phyloP scores from a whole-genome alignment of 2,888 invertebrate genomes.

The Drosophila tanythrix region DNA sequence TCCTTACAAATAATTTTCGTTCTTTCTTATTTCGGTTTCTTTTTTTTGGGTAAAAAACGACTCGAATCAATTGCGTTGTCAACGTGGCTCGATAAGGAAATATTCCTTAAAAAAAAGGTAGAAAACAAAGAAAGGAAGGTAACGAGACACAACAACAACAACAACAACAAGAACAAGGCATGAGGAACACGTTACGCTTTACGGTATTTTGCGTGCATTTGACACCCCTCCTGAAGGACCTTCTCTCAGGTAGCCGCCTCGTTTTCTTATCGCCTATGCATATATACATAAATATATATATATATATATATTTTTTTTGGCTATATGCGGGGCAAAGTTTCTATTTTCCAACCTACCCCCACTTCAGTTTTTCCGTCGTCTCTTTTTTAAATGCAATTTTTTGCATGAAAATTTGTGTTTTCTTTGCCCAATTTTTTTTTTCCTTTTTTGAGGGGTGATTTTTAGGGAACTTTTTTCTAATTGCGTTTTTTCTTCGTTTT shows the following conservation, averaged over 20 bases:
- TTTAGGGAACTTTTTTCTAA: slow-evolving; percentile 53
- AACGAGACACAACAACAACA: slow-evolving; percentile 31
- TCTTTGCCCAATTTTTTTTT: slow-evolving; percentile 20
- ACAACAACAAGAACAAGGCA: slow-evolving; percentile 2
- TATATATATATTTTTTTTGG: neutral
- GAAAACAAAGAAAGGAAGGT: slow-evolving; percentile 63
- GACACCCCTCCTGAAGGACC: slow-evolving; percentile 61
- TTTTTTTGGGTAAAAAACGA: slow-evolving; percentile 71
- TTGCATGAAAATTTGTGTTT: slow-evolving; percentile 65
- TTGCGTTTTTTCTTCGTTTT: slow-evolving; percentile 52
- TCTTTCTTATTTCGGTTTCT: neutral
- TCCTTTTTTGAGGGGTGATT: slow-evolving; percentile 50
- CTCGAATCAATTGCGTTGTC: slow-evolving; percentile 78
- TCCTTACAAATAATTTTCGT: slow-evolving; percentile 43
- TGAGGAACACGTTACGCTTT: slow-evolving; percentile 55
- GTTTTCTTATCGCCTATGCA: slow-evolving; percentile 58
- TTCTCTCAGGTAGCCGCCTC: slow-evolving; percentile 63
- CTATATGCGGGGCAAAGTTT: slow-evolving; percentile 41
- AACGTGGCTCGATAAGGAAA: slow-evolving; percentile 59
- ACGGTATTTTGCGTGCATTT: slow-evolving; percentile 74
- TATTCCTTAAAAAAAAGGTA: slow-evolving; percentile 52
- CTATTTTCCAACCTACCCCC: slow-evolving; percentile 43
- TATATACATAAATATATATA: slow-evolving; percentile 45
- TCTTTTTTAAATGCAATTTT: slow-evolving; percentile 78
- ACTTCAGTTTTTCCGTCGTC: slow-evolving; percentile 52